Base-by-base conservation (phyloP, 1,140 invertebrate genomes). In the Episyrphus balteatus region DNA sequence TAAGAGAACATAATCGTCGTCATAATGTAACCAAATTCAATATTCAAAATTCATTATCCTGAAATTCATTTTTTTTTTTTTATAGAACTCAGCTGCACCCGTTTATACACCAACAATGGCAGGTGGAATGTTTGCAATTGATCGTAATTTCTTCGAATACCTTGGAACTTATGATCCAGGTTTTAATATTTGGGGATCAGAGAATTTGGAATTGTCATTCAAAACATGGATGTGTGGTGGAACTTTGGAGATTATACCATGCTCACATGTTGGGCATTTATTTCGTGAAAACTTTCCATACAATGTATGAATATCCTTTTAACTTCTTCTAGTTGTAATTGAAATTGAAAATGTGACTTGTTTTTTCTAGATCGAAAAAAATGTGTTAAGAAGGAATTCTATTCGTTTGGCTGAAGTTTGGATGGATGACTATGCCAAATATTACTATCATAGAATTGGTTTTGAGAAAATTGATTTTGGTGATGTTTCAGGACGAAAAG, bases 181-280 rank as follows among this genome's bases (percentile, higher is more conserved):
- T 17, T 98, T 99, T 68, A 95, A 99, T 70, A 98, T 99, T 54
- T 99, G 95, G 95, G 96, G 96, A 47, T 94, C 86, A 11, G 95
- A 98, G 66, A 93, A 98, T 73, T 73, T 98, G 48, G 95, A 99
- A 72, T 70, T 99, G 6, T 98, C 93, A 1, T 98, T 98, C 68
- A 98, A 98, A 63, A 84, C 81, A 7, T 86, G 83, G 84, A 86
- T 86, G 84, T 86, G 84, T 53, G 83, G 82, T 53, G 85, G 92
- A 38, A 90, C 86, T 3, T 70, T 98, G 53, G 93, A 98, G 71
- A 97, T 98, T 55, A 82, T 98, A n/a, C 93, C 95, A 2, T 99
- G 96, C 68, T 97, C 92, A 13, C 92, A 97, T 69, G 94, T 98
- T 19, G 96, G 96, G 15, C 96, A 99, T 72, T 96, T 99, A 59